These are phyloP conservation scores for Gallinago nigripennis DNA, from an alignment of 2,797 vertebrate genomes.

Conservation along the genomic window DNA sequence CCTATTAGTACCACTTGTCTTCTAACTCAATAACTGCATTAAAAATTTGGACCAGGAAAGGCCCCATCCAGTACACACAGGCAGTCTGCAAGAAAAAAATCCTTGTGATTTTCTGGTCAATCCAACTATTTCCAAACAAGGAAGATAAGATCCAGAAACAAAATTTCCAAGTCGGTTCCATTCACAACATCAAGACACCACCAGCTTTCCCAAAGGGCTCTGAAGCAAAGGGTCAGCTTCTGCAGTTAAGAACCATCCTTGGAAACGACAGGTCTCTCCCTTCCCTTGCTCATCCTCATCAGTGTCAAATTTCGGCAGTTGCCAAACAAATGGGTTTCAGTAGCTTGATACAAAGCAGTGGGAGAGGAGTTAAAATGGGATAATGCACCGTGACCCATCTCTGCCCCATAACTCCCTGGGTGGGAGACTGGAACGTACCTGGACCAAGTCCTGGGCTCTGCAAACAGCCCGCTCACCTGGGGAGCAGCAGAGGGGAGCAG, in stretches of 20 bases:
- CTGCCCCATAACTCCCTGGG: background rate
- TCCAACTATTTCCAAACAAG: background rate
- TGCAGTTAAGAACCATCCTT: constrained; percentile 15
- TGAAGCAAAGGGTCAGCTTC: background rate
- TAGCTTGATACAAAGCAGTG: background rate
- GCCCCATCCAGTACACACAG: background rate
- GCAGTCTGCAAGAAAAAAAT: background rate
- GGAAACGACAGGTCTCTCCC: constrained; percentile 18
- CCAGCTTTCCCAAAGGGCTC: constrained; percentile 13
- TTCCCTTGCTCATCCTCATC: constrained; percentile 34
- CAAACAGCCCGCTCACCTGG: background rate
- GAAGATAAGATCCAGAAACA: background rate
- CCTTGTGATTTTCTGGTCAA: background rate
- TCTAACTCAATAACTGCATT: background rate
- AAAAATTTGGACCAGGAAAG: background rate
- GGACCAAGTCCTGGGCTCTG: background rate
- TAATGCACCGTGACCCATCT: background rate
- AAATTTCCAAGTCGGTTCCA: background rate
- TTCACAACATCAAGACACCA: background rate
- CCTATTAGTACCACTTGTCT: background rate
- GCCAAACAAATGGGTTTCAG: constrained; percentile 48
- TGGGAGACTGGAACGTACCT: constrained; percentile 19
- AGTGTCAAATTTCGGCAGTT: constrained; percentile 35
- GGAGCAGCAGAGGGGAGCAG: background rate
- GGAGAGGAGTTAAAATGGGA: background rate